These are phyloP conservation scores for Phalangium opilio DNA, from an alignment of 2,888 invertebrate species.

Conservation along the genomic window DNA sequence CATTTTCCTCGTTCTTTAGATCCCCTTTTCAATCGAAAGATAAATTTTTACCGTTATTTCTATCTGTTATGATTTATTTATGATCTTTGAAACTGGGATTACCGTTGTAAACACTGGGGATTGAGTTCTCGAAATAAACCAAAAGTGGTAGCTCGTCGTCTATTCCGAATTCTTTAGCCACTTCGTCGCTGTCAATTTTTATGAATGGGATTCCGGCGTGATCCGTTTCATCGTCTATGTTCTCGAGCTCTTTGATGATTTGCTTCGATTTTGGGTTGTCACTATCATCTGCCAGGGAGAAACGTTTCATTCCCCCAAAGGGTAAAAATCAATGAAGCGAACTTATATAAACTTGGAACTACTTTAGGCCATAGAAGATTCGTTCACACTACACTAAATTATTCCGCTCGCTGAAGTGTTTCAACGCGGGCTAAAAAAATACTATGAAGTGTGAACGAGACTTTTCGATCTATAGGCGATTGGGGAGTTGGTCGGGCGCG, in stretches of 20 bases:
- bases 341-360: no score
- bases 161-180: slow-evolving; percentile 78
- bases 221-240: slow-evolving; percentile 86
- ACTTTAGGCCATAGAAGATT: no score
- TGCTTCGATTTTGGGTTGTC: slow-evolving; percentile 60
- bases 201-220: slow-evolving; percentile 84
- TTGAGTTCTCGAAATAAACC: slow-evolving; percentile 76
- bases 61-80: neutral
- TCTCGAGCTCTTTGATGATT: slow-evolving; percentile 73
- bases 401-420: no score
- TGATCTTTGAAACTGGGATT: slow-evolving; percentile 32
- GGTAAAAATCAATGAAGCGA: no score
- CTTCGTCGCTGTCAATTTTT: slow-evolving; percentile 67
- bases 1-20: slow-evolving; percentile 79
- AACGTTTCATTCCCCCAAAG: no score
- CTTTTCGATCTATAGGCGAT: no score
- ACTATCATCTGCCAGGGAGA: slow-evolving; percentile 49
- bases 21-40: slow-evolving; percentile 36
- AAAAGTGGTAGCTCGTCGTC: slow-evolving; percentile 62
- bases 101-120: slow-evolving; percentile 78
- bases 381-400: no score
- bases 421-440: no score
- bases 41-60: neutral
- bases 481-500: no score
- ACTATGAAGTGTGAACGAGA: no score